Evolutionary conservation across 2,888 invertebrate species (phyloP).

Genomic region (Trichopria drosophilae): DNA sequence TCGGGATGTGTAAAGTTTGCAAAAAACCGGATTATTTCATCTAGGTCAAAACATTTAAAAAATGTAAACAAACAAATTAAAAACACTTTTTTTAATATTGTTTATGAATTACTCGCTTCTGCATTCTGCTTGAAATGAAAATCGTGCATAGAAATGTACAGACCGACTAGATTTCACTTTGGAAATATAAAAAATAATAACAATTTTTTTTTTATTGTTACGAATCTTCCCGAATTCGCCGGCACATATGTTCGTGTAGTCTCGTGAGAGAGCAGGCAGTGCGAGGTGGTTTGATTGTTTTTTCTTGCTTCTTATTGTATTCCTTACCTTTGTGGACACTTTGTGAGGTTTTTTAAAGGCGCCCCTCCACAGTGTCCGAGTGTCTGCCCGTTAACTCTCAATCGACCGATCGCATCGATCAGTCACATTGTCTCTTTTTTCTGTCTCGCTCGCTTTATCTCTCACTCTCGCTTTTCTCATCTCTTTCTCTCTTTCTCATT

Average conservation of each 20-base stretch:
- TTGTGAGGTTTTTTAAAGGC: slow-evolving; percentile 45
- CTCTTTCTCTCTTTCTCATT: slow-evolving; percentile 34
- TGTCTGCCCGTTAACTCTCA: slow-evolving; percentile 39
- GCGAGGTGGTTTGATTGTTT: slow-evolving; percentile 42
- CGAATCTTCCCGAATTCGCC: too few species aligned
- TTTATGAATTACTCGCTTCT: too few species aligned
- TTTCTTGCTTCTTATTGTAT: slow-evolving; percentile 23
- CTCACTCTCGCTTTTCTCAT: slow-evolving; percentile 34
- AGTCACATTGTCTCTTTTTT: slow-evolving; percentile 28
- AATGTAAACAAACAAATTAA: too few species aligned
- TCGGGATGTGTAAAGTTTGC: too few species aligned
- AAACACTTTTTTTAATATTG: too few species aligned
- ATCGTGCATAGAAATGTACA: too few species aligned
- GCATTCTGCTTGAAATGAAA: too few species aligned
- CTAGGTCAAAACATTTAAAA: too few species aligned
- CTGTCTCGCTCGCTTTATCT: slow-evolving; percentile 34
- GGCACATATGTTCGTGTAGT: slow-evolving; percentile 37
- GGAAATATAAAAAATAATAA: too few species aligned
- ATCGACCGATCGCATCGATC: slow-evolving; percentile 28
- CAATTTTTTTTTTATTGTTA: too few species aligned
- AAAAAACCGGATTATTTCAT: too few species aligned
- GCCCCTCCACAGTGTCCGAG: slow-evolving; percentile 50
- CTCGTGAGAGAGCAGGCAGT: slow-evolving; percentile 55
- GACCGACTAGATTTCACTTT: too few species aligned
- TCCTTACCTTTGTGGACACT: slow-evolving; percentile 50